Evolutionary conservation across 2,888 invertebrate genomes (phyloP).

Genomic region (Cataglyphis livida): DNA sequence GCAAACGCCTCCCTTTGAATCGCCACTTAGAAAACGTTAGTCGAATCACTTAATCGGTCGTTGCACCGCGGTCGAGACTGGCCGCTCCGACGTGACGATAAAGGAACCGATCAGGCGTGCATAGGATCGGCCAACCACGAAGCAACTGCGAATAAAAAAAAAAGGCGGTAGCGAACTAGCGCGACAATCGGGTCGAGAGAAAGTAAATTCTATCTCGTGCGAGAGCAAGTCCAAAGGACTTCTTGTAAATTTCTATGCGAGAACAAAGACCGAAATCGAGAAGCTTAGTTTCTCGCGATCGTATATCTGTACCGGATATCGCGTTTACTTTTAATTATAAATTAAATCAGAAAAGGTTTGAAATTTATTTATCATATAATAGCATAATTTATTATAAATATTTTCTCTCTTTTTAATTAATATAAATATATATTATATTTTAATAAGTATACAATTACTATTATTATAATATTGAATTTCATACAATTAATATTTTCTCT

Average conservation of each 20-base stretch:
- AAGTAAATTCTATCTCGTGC: conserved; percentile 63
- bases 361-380: neutral
- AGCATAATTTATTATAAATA: neutral
- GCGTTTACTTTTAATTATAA: conserved; percentile 2
- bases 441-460: too few relatives aligned
- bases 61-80: conserved; percentile 68
- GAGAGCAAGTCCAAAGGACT: conserved; percentile 26
- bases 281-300: neutral
- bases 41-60: conserved; percentile 73
- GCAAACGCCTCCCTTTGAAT: conserved; percentile 55
- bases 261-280: conserved; percentile 13
- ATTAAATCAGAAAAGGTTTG: neutral
- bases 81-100: conserved; percentile 67
- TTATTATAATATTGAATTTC: neutral
- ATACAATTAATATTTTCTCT: neutral
- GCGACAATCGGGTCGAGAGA: conserved; percentile 66
- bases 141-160: conserved; percentile 57
- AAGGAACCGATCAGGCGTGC: conserved; percentile 71
- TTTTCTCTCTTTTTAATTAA: neutral
- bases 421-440: neutral
- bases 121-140: conserved; percentile 65
- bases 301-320: neutral
- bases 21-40: conserved; percentile 68
- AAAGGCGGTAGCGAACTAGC: conserved; percentile 52
- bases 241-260: conserved; percentile 21